Conservation (phyloP, 2,113 vertebrate genomes). For the Pao palembangensis region DNA sequence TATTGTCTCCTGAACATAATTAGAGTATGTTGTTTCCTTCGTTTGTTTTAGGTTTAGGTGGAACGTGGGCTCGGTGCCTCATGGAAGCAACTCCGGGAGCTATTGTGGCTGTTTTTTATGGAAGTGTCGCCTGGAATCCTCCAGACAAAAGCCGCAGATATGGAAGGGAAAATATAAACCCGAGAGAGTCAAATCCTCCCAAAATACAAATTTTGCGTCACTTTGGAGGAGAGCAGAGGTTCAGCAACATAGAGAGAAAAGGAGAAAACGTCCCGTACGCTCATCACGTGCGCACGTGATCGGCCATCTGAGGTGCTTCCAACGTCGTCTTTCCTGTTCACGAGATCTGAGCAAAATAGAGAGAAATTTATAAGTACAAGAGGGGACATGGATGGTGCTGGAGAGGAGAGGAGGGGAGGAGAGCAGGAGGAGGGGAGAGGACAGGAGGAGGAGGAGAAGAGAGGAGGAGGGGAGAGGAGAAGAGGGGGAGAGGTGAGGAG, state of each 20-base stretch:
- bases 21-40: constrained; percentile 56
- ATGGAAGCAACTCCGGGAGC: constrained; percentile 59
- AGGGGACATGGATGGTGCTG: constrained; percentile 38
- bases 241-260: not conserved
- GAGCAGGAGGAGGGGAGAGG: constrained; percentile 70
- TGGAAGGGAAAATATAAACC: constrained; percentile 38
- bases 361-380: constrained; percentile 56
- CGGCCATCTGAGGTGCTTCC: constrained; percentile 37
- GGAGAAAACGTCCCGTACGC: too few species aligned
- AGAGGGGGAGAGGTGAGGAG: constrained; percentile 70
- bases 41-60: constrained; percentile 70
- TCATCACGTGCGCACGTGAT: not conserved
- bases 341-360: constrained; percentile 50
- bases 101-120: constrained; percentile 64
- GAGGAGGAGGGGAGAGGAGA: constrained; percentile 71
- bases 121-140: constrained; percentile 66
- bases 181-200: constrained; percentile 44
- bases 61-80: constrained; percentile 63
- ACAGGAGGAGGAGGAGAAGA: constrained; percentile 62
- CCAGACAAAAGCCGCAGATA: constrained; percentile 62
- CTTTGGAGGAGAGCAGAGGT: constrained; percentile 11
- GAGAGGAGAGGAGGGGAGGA: too few species aligned
- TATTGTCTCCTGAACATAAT: constrained; percentile 70
- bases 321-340: constrained; percentile 40
- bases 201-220: constrained; percentile 39